These are phyloP conservation scores for Nibea albiflora DNA, from an alignment of 2,113 vertebrate species.

Conservation along the genomic window DNA sequence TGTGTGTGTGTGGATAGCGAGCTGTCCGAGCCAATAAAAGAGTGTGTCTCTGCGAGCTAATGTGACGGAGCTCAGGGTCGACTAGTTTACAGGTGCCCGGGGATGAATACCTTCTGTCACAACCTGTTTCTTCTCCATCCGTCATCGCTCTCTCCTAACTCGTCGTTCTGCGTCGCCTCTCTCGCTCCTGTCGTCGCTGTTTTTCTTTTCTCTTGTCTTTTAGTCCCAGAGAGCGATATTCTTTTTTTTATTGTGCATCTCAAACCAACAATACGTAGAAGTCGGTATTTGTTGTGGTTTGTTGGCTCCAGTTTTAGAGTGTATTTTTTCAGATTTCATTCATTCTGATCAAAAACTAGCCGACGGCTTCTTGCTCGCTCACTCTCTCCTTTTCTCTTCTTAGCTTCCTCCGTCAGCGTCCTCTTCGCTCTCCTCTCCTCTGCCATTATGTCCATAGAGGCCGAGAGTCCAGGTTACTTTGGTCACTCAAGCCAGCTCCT, in stretches of 20 bases:
- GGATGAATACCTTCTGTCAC: conserved; percentile 66
- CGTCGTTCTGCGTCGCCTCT: not conserved
- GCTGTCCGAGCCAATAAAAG: conserved; percentile 44
- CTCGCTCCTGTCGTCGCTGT: not conserved
- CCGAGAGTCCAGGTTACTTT: too few relatives aligned
- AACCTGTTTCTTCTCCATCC: conserved; percentile 35
- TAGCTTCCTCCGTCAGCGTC: too few relatives aligned
- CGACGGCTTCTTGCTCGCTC: too few relatives aligned
- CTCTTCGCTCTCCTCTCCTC: too few relatives aligned
- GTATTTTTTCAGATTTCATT: too few relatives aligned
- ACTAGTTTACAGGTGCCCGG: conserved; percentile 48
- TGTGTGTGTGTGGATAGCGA: conserved; percentile 7
- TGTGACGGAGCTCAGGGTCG: conserved; percentile 45
- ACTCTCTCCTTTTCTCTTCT: too few relatives aligned
- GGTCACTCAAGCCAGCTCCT: too few relatives aligned
- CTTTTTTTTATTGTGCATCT: not conserved
- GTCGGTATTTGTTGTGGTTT: too few relatives aligned
- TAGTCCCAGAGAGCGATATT: not conserved
- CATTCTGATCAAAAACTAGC: too few relatives aligned
- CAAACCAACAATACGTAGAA: too few relatives aligned
- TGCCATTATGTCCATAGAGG: too few relatives aligned
- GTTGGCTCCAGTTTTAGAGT: too few relatives aligned
- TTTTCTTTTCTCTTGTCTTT: not conserved
- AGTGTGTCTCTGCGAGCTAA: conserved; percentile 20
- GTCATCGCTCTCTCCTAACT: not conserved